Evolutionary conservation across 2,113 vertebrate genomes (phyloP), one percentile per base, ranked within the genome.

Genomic region (Tachysurus fulvidraco): DNA sequence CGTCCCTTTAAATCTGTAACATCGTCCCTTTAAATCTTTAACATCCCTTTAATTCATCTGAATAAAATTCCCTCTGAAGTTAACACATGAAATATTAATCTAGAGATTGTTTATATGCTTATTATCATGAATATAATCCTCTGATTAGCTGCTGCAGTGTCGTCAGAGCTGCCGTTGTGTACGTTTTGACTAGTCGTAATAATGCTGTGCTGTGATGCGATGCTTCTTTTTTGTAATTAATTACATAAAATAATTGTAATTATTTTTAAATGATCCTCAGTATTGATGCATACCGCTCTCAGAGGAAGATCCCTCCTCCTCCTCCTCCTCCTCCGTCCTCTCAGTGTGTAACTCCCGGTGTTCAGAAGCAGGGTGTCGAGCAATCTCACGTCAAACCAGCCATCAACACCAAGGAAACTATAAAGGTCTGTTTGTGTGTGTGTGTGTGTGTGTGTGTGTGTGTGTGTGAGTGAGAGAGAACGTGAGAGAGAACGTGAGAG

Each of bases 241-340:
- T 46, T 23, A 4, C 30, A 11, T 19, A 73, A 8, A 1, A 82
- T 25, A 30, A 2, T 55, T 6, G 36, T 80, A 14, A 81, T 60
- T n/a, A 14, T 57, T 19, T 28, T 30, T 0, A 10, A 9, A 23
- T 54, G 9, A 25, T 86, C 78, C 41, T 46, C 91, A 96, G 95
- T 83, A 86, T 95, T 9, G 95, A 95, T 83, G 91, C 92, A 0
- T 96, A 96, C 83, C 93, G 95, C 88, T 93, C 91, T 11, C 93
- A 93, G 88, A 91, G 91, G 21, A 93, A 92, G 87, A 89, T 9
- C 10, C 91, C 90, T 65, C 84, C 67, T 21, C 87, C 88, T 65
- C 84, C 67, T 21, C 87, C 88, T 36, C 36, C 36, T 36, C 36
- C 67, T 21, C 87, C 88, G 10, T 0, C 89, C 36, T 73, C 88